Evolutionary conservation across 2,888 invertebrate species (phyloP).

Genomic region (Asteroscopus sphinx): DNA sequence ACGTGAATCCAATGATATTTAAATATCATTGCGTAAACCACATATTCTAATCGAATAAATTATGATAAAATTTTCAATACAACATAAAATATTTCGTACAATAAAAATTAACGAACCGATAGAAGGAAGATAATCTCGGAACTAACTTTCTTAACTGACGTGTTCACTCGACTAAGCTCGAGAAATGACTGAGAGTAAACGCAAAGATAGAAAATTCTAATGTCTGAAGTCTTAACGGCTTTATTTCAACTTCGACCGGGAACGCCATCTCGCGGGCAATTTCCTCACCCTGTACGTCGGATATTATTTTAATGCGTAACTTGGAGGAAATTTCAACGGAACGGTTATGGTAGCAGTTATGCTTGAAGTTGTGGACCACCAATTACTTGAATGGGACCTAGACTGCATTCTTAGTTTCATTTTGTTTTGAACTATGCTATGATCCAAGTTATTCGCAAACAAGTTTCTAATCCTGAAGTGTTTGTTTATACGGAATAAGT

Average conservation of each 20-base stretch:
- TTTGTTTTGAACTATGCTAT: slow-evolving; percentile 63
- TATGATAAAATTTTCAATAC: not conserved
- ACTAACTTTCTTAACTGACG: slow-evolving; percentile 23
- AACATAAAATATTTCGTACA: not conserved
- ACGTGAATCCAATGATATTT: no score
- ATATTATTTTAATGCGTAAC: slow-evolving; percentile 81
- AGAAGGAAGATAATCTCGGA: slow-evolving; percentile 30
- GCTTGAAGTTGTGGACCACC: slow-evolving; percentile 76
- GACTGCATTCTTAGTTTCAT: slow-evolving; percentile 64
- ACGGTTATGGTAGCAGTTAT: slow-evolving; percentile 77
- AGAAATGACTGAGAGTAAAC: slow-evolving; percentile 53
- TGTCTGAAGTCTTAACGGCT: slow-evolving; percentile 74
- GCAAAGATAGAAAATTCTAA: slow-evolving; percentile 66
- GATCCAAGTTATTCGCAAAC: slow-evolving; percentile 33
- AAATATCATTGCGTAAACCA: no score
- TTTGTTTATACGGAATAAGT: slow-evolving; percentile 34
- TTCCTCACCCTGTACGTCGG: slow-evolving; percentile 72
- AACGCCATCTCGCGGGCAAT: slow-evolving; percentile 81
- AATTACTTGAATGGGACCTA: slow-evolving; percentile 78
- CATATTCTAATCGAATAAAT: not conserved
- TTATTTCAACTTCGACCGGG: slow-evolving; percentile 76
- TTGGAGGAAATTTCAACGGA: slow-evolving; percentile 72
- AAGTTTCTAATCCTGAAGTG: slow-evolving; percentile 39
- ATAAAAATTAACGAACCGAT: slow-evolving; percentile 46
- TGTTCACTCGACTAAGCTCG: slow-evolving; percentile 36